A percentile compares a stretch with the other conserved stretches of the same genome.
Evolutionary conservation across 2,888 invertebrate species (phyloP).

Genomic region (Helobdella robusta): DNA sequence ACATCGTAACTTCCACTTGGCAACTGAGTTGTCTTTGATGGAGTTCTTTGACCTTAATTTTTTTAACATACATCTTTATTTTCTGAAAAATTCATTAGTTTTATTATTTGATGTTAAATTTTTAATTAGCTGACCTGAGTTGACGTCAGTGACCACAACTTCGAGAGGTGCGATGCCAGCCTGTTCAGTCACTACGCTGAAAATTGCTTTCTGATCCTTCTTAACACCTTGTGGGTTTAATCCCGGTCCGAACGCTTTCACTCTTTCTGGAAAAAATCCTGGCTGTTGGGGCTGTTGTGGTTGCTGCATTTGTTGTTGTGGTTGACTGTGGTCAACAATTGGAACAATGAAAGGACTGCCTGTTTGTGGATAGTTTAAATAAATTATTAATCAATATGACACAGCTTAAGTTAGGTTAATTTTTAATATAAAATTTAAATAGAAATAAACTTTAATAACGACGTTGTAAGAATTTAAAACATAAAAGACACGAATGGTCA

Average conservation of each 20-base stretch:
- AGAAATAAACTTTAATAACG: not conserved
- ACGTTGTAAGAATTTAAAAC: not conserved
- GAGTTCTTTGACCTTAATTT: constrained; percentile 2
- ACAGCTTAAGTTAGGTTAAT: too few relatives aligned
- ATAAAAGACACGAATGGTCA: not conserved
- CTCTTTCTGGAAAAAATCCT: constrained; percentile 48
- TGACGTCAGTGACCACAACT: constrained; percentile 57
- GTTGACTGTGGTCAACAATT: constrained; percentile 59
- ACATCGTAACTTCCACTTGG: constrained; percentile 28
- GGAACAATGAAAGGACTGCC: constrained; percentile 52
- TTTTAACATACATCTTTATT: not conserved
- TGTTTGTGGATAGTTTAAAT: too few relatives aligned
- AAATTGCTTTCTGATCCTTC: constrained; percentile 71
- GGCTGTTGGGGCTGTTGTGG: not conserved
- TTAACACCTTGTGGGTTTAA: constrained; percentile 64
- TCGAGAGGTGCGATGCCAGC: constrained; percentile 77
- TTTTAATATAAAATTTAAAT: not conserved
- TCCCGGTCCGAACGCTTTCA: constrained; percentile 69
- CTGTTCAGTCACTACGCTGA: constrained; percentile 77
- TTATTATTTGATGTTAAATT: not conserved
- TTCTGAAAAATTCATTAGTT: not conserved
- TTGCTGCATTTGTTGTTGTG: constrained; percentile 49
- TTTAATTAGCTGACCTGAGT: constrained; percentile 13
- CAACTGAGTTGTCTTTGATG: constrained; percentile 8
- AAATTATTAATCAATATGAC: too few relatives aligned